Conservation (phyloP, 1,140 invertebrate species). For the Cherax destructor region DNA sequence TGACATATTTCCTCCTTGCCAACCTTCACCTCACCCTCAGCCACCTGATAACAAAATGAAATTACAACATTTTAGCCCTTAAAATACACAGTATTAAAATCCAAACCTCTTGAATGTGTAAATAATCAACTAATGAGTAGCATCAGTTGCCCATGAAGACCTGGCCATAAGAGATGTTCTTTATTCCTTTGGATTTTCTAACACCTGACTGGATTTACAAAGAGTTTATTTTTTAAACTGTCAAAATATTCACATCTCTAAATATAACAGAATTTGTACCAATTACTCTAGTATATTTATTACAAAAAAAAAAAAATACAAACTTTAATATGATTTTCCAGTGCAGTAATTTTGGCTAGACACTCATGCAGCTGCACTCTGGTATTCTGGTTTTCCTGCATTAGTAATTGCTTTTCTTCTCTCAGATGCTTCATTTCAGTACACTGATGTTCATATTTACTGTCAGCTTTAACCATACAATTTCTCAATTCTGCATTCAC, state of each 20-base stretch:
- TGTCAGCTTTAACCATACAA: background rate
- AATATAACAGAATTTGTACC: too few relatives aligned
- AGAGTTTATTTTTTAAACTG: too few relatives aligned
- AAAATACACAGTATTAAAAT: too few relatives aligned
- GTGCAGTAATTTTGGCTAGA: slow-evolving; percentile 16
- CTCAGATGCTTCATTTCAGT: slow-evolving; percentile 3
- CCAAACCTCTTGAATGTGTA: too few relatives aligned
- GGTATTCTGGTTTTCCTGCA: background rate
- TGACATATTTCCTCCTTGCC: slow-evolving; percentile 24
- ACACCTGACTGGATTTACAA: too few relatives aligned
- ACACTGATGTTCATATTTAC: slow-evolving; percentile 8
- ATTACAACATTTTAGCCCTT: background rate
- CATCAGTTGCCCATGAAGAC: too few relatives aligned
- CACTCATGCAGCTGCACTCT: slow-evolving; percentile 14
- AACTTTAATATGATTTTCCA: slow-evolving; percentile 56
- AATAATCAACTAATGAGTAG: too few relatives aligned
- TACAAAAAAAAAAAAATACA: background rate
- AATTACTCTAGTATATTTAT: too few relatives aligned
- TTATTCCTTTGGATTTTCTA: too few relatives aligned
- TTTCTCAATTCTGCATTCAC: background rate
- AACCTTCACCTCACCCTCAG: slow-evolving; percentile 43
- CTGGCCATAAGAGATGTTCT: too few relatives aligned
- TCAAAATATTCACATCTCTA: too few relatives aligned
- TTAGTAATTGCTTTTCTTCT: slow-evolving; percentile 5
- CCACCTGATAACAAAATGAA: slow-evolving; percentile 19